Conservation (phyloP, 2,113 vertebrate species). For the Eolophus roseicapilla region DNA sequence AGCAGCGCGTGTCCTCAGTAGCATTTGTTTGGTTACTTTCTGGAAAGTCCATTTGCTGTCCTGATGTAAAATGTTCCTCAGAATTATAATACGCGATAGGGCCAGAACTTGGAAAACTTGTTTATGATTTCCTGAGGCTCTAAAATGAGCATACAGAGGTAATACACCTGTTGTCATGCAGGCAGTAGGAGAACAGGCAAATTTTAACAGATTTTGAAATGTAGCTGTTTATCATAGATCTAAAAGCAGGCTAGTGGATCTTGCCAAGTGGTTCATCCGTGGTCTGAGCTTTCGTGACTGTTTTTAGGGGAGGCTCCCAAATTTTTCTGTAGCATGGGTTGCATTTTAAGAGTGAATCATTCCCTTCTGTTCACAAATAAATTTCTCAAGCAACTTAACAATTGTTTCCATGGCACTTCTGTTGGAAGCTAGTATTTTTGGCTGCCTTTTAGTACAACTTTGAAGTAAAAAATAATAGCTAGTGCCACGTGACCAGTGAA, state of each 20-base stretch:
- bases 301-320: background rate
- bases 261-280: background rate
- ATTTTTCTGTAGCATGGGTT: background rate
- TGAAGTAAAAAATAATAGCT: slow-evolving; percentile 18
- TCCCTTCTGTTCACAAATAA: slow-evolving; percentile 19
- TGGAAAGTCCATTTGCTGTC: background rate
- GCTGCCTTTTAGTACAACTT: slow-evolving; percentile 23
- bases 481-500: background rate
- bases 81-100: background rate
- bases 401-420: slow-evolving; percentile 46
- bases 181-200: background rate
- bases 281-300: background rate
- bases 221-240: background rate
- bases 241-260: background rate
- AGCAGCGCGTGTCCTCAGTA: background rate
- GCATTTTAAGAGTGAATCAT: slow-evolving; percentile 31
- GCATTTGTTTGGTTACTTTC: background rate
- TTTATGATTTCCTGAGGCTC: background rate
- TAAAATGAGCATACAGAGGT: background rate
- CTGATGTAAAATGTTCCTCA: background rate
- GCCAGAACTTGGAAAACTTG: background rate
- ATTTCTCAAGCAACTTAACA: slow-evolving; percentile 37
- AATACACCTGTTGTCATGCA: background rate
- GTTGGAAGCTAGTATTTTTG: slow-evolving; percentile 29
- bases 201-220: background rate